phyloP scores from a whole-genome alignment of 1,140 invertebrate genomes.

The Drosophila murphyi region DNA sequence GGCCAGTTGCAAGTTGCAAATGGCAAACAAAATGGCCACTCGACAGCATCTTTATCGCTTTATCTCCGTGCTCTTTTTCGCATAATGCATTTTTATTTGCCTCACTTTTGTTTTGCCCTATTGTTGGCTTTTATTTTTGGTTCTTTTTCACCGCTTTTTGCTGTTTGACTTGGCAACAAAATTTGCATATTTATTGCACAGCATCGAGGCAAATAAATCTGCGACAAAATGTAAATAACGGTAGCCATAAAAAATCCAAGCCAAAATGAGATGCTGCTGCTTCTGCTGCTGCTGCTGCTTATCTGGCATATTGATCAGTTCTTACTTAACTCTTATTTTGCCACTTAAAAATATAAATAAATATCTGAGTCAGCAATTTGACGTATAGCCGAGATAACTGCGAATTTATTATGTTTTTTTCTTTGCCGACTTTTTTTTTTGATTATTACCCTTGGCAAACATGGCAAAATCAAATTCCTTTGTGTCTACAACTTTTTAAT shows the following conservation, averaged over 20 bases:
- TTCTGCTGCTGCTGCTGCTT: slow-evolving; percentile 31
- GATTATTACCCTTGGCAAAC: slow-evolving; percentile 16
- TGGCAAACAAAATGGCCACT: slow-evolving; percentile 13
- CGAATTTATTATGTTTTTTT: slow-evolving; percentile 66
- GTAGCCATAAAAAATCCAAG: slow-evolving; percentile 45
- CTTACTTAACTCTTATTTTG: slow-evolving; percentile 4
- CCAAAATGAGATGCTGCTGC: slow-evolving; percentile 45
- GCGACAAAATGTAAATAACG: slow-evolving; percentile 59
- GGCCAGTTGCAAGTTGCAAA: slow-evolving; percentile 31
- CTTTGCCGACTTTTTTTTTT: not conserved
- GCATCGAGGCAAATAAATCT: slow-evolving; percentile 73
- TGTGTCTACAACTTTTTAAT: slow-evolving; percentile 73
- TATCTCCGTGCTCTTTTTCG: slow-evolving; percentile 18
- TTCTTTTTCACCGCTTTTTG: slow-evolving; percentile 6
- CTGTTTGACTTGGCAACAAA: slow-evolving; percentile 33
- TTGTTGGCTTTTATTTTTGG: slow-evolving; percentile 37
- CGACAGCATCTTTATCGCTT: slow-evolving; percentile 1
- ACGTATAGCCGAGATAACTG: slow-evolving; percentile 46
- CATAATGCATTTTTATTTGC: slow-evolving; percentile 69
- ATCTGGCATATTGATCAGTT: slow-evolving; percentile 71
- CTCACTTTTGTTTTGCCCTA: slow-evolving; percentile 30
- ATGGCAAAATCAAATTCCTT: slow-evolving; percentile 56
- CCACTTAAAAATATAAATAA: slow-evolving; percentile 35
- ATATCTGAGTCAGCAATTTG: slow-evolving; percentile 65
- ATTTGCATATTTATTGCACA: slow-evolving; percentile 82